phyloP scores from a whole-genome alignment of 35 echinoderm and acorn worm species.

The Ophioderma brevispina region DNA sequence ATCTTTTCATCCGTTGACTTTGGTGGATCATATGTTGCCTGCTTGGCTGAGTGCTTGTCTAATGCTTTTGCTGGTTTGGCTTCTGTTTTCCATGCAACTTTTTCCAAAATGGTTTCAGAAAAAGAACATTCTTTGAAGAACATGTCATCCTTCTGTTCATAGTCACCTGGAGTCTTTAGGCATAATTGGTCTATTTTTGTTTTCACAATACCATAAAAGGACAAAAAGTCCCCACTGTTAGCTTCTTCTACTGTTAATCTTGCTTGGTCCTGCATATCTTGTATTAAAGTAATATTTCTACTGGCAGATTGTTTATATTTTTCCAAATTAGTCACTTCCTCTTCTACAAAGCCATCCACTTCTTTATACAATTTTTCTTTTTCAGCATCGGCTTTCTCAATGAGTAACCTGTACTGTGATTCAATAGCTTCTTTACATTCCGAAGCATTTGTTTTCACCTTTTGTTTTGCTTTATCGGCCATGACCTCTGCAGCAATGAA shows the following conservation, averaged over 20 bases:
- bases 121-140: too few species aligned
- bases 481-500: not conserved
- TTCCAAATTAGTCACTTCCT: not conserved
- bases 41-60: too few species aligned
- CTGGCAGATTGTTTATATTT: not conserved
- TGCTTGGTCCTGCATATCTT: not conserved
- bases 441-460: not conserved
- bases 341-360: not conserved
- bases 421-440: not conserved
- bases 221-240: not conserved
- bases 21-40: too few species aligned
- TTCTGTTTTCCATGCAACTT: too few species aligned
- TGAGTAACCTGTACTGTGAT: not conserved
- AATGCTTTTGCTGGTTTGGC: too few species aligned
- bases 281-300: not conserved
- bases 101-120: too few species aligned
- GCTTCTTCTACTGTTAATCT: not conserved
- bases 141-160: too few species aligned
- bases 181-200: not conserved
- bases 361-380: not conserved
- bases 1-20: too few species aligned
- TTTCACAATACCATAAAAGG: not conserved
- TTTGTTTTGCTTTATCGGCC: not conserved
- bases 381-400: not conserved
- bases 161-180: not conserved